Percentiles rank a stretch among this genome's conserved stretches.
phyloP scores from a whole-genome alignment of 2,888 invertebrate species.

The Aleiodes leptofemur region DNA sequence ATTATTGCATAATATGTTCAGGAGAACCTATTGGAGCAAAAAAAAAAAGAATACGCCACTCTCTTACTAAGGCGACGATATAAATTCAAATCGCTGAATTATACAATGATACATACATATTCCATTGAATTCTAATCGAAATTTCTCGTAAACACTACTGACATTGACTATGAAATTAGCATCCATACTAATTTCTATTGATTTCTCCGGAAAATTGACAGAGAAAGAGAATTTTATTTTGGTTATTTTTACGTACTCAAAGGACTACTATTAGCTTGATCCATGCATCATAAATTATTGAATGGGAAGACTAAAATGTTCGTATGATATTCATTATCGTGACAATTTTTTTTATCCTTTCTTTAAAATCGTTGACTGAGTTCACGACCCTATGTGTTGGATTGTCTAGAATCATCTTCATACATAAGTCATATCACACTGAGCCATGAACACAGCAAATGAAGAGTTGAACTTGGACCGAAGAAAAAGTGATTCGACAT shows the following conservation, averaged over 20 bases:
- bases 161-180: no score
- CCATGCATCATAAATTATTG: background rate
- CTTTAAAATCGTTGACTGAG: background rate
- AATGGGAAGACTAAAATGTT: conserved; percentile 14
- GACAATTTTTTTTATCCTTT: background rate
- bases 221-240: conserved; percentile 3
- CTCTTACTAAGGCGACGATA: no score
- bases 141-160: no score
- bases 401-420: conserved; percentile 4
- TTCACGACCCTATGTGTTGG: conserved; percentile 22
- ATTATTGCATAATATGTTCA: no score
- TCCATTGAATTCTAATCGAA: no score
- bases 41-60: no score
- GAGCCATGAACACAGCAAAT: conserved; percentile 10
- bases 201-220: no score
- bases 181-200: no score
- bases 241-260: background rate
- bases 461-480: conserved; percentile 44
- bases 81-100: no score
- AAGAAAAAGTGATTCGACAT: background rate
- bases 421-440: background rate
- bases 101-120: no score
- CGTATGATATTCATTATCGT: conserved; percentile 29
- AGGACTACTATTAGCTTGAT: background rate
- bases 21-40: no score